Base-by-base conservation (phyloP, 2,888 invertebrate genomes). In the Physocephala rufipes region DNA sequence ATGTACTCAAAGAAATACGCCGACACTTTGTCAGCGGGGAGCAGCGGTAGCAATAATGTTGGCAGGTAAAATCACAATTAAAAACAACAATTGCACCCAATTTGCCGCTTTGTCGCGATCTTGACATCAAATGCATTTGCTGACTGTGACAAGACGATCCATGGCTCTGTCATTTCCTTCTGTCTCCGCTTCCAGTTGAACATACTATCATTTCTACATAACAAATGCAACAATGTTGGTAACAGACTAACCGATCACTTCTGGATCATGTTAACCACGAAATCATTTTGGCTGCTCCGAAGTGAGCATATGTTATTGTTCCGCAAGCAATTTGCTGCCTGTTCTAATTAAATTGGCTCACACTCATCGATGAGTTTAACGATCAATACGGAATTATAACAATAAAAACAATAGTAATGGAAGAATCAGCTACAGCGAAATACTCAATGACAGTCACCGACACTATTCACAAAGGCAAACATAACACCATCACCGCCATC, bases 301-400 rank as follows among this genome's bases (percentile, higher is more conserved):
- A 80, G 80, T 81, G 80, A 81, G 80, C 79, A 81, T 80, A 82
- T 63, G 70, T 71, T 73, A 73, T 73, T 81, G 80, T 80, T 81
- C 78, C 80, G 78, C 81, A 80, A 81, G 81, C 81, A 80, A 80
- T 81, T 80, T 79, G 80, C 81, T 81, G 78, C 78, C 80, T 80
- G 81, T 81, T 81, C 81, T 80, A 80, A 80, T 80, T 80, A 80
- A 80, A 80, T 80, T 81, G 78, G 78, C 77, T 64, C 69, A 67
- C 26, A n/a, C n/a, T n/a, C n/a, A 61, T 67, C 67, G 67, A 59
- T 67, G 36, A 36, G 9, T 9, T 4, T 36, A 36, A 36, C 36
- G 36, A 36, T 36, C 36, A 36, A 36, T 7, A 9, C 4, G 36
- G 36, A 36, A 36, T 36, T 36, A 36, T 36, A 36, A 36, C 36